A percentile compares a stretch with the other conserved stretches of the same genome.
These are phyloP conservation scores for Chrysemys picta DNA, from an alignment of 2,113 vertebrate species.

Conservation along the genomic window DNA sequence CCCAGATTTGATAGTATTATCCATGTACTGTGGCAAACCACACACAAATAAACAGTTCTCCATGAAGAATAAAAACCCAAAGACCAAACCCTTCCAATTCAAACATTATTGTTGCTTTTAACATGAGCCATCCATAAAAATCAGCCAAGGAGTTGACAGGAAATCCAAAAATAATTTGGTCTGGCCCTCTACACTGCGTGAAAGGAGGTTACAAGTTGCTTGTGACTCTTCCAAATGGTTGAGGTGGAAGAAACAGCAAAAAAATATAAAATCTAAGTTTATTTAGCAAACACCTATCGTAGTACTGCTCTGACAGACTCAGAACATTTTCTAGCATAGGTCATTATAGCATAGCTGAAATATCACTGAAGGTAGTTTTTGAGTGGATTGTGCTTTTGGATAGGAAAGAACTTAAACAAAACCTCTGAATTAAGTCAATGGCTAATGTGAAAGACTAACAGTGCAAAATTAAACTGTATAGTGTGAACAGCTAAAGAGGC, in stretches of 20 bases:
- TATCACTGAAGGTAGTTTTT: background rate
- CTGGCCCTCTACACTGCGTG: constrained; percentile 31
- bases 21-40: constrained; percentile 76
- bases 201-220: constrained; percentile 46
- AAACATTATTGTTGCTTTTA: constrained; percentile 82
- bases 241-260: constrained; percentile 15
- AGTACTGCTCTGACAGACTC: background rate
- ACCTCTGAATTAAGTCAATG: constrained; percentile 36
- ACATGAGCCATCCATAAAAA: constrained; percentile 76
- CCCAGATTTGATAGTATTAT: constrained; percentile 79
- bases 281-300: background rate
- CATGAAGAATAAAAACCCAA: constrained; percentile 73
- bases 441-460: constrained; percentile 48
- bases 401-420: constrained; percentile 26
- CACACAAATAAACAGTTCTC: constrained; percentile 81
- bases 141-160: constrained; percentile 75
- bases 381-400: background rate
- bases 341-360: background rate
- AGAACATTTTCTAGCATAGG: background rate
- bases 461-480: constrained; percentile 50
- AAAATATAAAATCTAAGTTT: constrained; percentile 24
- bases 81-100: constrained; percentile 73
- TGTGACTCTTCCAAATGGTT: constrained; percentile 33
- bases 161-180: constrained; percentile 79
- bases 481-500: constrained; percentile 18